Conservation (phyloP, 2,888 invertebrate species). For the Malthinus flaveolus region DNA sequence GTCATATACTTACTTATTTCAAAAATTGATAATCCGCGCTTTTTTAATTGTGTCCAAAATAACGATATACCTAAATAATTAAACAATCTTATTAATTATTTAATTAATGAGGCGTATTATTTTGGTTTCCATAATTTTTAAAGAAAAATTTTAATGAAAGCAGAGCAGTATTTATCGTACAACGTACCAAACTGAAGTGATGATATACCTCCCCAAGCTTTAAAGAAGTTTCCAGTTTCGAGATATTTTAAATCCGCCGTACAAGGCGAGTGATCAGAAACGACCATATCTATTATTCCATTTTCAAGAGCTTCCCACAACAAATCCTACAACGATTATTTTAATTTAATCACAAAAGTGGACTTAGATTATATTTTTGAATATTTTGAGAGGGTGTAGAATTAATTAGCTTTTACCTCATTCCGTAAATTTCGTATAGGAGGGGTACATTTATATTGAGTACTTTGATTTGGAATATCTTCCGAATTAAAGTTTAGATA, state of each 20-base stretch:
- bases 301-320: constrained; percentile 66
- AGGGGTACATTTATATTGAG: constrained; percentile 74
- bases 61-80: constrained; percentile 61
- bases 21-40: constrained; percentile 58
- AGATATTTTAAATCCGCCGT: constrained; percentile 63
- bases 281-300: constrained; percentile 65
- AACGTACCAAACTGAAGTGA: constrained; percentile 71
- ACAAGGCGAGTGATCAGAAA: constrained; percentile 72
- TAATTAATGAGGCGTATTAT: constrained; percentile 19
- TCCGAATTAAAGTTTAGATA: constrained; percentile 68
- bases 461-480: constrained; percentile 64
- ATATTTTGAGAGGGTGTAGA: too few relatives aligned
- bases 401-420: constrained; percentile 51
- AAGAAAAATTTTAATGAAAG: not conserved
- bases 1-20: constrained; percentile 65
- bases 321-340: constrained; percentile 53
- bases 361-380: too few relatives aligned
- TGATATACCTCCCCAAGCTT: constrained; percentile 76
- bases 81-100: not conserved
- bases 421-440: constrained; percentile 68
- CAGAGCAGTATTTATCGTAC: too few relatives aligned
- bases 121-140: too few relatives aligned
- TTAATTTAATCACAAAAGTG: constrained; percentile 6
- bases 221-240: constrained; percentile 62
- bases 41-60: constrained; percentile 68